Evolutionary conservation across 1,140 invertebrate genomes (phyloP), one percentile per base, ranked within the genome.

Genomic region (Aradophagus sp.): DNA sequence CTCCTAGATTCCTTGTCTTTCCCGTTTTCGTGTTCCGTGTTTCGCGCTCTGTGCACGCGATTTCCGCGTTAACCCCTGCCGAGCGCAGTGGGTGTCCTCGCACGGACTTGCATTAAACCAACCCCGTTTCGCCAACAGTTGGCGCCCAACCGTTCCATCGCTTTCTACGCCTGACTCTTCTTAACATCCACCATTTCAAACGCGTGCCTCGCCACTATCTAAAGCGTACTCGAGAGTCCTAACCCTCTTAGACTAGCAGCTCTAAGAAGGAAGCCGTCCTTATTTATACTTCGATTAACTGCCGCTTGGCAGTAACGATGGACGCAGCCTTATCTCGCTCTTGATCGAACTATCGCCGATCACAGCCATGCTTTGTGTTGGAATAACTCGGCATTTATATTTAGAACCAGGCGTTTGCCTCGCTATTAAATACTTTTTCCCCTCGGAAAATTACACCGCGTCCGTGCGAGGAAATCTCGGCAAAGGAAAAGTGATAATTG

Each of bases 31-130:
- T 70, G 74, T 77, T 74, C 47, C 66, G 61, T 70, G 75, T 74
- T 77, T 74, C 65, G 69, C 70, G 68, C 62, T 50, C 38, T 58
- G 59, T 76, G 75, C 82, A 83, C 81, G 83, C 82, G 80, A 84
- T 85, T 82, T 77, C 80, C 78, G 76, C 81, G 81, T 84, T 85
- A 85, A 80, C 79, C 76, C 80, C 80, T 77, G 76, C 74, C 73
- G 74, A 42, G 81, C 81, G 63, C 80, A 84, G 79, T 77, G 78
- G 76, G 81, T 78, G 77, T 81, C 77, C 77, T 80, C 80, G 67
- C 77, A 71, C 76, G 75, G 74, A 78, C 74, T 81, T 73, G 58
- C 77, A 80, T 78, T 82, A 83, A 79, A 71, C 76, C 77, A 67
- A 73, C 73, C 74, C 73, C 70, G 41, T 55, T 65, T 29, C 10